Evolutionary conservation across 2,113 vertebrate genomes (phyloP).

Genomic region (Cyprinodon variegatus): DNA sequence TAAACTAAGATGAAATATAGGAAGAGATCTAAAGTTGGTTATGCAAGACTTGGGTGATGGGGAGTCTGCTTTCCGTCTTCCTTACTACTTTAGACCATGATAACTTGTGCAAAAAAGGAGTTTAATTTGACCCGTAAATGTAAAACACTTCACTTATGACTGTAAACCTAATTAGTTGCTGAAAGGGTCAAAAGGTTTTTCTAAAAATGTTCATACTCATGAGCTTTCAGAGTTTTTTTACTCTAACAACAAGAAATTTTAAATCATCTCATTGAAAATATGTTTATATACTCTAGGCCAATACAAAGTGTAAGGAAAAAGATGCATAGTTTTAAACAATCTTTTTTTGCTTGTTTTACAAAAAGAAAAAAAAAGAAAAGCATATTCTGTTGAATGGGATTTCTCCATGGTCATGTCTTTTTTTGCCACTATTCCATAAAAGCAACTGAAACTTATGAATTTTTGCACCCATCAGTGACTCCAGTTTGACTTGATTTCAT

Average conservation of each 20-base stretch:
- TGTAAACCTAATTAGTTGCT: background rate
- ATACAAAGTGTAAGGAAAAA: too few species aligned
- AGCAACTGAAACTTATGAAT: background rate
- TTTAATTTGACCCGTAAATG: background rate
- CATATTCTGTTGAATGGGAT: too few species aligned
- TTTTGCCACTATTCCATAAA: too few species aligned
- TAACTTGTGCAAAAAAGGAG: slow-evolving; percentile 16
- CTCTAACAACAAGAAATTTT: too few species aligned
- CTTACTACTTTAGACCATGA: slow-evolving; percentile 17
- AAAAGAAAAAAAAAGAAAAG: too few species aligned
- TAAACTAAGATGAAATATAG: slow-evolving; percentile 67
- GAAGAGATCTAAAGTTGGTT: slow-evolving; percentile 53
- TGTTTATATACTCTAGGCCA: too few species aligned
- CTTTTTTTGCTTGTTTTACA: too few species aligned
- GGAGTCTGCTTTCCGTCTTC: slow-evolving; percentile 8
- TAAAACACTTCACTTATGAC: background rate
- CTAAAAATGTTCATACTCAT: background rate
- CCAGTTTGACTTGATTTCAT: background rate
- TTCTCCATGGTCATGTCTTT: too few species aligned
- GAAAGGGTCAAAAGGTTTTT: background rate
- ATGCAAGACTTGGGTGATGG: slow-evolving; percentile 33
- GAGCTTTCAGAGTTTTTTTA: too few species aligned
- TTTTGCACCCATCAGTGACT: background rate
- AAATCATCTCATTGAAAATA: too few species aligned
- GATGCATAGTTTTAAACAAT: too few species aligned